phyloP scores from a whole-genome alignment of 2,888 invertebrate species.

The Ametastegia equiseti region DNA sequence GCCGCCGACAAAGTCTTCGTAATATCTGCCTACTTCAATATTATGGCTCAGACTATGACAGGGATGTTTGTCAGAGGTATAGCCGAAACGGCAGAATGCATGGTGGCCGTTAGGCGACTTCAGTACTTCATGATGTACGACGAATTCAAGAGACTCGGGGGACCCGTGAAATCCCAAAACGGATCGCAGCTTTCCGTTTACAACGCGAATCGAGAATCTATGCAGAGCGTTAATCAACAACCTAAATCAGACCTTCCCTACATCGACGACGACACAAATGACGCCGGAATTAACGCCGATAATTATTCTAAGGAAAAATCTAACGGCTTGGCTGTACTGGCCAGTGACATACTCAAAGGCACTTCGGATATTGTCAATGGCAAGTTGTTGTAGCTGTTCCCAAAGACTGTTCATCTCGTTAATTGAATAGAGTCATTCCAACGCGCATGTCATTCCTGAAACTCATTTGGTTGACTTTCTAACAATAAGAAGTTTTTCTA shows the following conservation, averaged over 20 bases:
- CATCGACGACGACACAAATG: slow-evolving; percentile 65
- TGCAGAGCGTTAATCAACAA: slow-evolving; percentile 54
- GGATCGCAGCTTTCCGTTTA: slow-evolving; percentile 7
- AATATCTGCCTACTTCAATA: slow-evolving; percentile 78
- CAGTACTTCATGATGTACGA: slow-evolving; percentile 75
- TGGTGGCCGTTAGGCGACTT: slow-evolving; percentile 76
- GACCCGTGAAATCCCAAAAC: neutral
- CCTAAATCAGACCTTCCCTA: slow-evolving; percentile 66
- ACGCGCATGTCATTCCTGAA: too few relatives aligned
- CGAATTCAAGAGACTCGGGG: slow-evolving; percentile 64
- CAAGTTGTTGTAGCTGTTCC: slow-evolving; percentile 9
- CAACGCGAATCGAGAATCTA: slow-evolving; percentile 58
- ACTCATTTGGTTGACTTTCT: neutral
- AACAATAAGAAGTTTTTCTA: neutral
- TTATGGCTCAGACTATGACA: slow-evolving; percentile 79
- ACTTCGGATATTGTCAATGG: slow-evolving; percentile 57
- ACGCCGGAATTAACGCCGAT: slow-evolving; percentile 63
- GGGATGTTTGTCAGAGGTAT: slow-evolving; percentile 79
- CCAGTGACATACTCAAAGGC: slow-evolving; percentile 63
- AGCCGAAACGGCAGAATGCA: slow-evolving; percentile 79
- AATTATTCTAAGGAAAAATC: slow-evolving; percentile 69
- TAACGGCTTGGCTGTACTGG: slow-evolving; percentile 70
- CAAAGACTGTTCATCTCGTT: too few relatives aligned
- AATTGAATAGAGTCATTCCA: neutral
- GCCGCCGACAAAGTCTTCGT: slow-evolving; percentile 84